These are phyloP conservation scores for Drosophila infuscata DNA, from an alignment of 2,888 invertebrate species.

Conservation along the genomic window DNA sequence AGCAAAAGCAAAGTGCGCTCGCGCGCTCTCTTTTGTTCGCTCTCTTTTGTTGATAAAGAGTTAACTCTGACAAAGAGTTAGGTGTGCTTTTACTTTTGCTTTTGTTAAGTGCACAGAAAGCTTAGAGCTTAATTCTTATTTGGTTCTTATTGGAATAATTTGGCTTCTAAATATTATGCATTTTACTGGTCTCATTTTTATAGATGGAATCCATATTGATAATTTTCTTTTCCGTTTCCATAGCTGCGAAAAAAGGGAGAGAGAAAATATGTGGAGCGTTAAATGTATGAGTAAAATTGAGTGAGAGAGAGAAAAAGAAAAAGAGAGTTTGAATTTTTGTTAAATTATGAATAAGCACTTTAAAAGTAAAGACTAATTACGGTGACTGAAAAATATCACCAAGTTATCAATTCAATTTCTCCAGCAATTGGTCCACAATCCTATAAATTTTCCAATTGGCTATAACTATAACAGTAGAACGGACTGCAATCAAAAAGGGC, in stretches of 20 bases:
- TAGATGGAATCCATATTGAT: conserved; percentile 46
- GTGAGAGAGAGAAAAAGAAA: conserved; percentile 7
- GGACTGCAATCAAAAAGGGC: conserved; percentile 23
- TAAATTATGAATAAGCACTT: conserved; percentile 31
- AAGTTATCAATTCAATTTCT: conserved; percentile 1
- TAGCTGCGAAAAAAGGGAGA: conserved; percentile 41
- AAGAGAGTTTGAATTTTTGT: not conserved
- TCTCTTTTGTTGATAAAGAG: conserved; percentile 47
- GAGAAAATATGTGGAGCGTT: not conserved
- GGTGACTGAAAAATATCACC: conserved; percentile 3
- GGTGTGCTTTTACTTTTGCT: conserved; percentile 33
- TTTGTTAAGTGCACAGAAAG: conserved; percentile 12
- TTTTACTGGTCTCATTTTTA: conserved; percentile 40
- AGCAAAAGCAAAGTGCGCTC: conserved; percentile 67
- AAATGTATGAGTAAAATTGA: conserved; percentile 7
- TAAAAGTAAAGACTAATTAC: conserved; percentile 10
- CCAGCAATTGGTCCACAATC: conserved; percentile 56
- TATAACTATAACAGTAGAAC: conserved; percentile 1
- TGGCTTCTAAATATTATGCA: conserved; percentile 41
- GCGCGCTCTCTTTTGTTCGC: conserved; percentile 65
- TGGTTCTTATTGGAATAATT: conserved; percentile 21
- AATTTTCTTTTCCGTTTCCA: conserved; percentile 53
- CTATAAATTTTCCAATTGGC: conserved; percentile 42
- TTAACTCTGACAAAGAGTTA: conserved; percentile 29
- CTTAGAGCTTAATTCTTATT: conserved; percentile 14